Base-by-base conservation (phyloP, 2,797 vertebrate species). In the Girardinus metallicus region DNA sequence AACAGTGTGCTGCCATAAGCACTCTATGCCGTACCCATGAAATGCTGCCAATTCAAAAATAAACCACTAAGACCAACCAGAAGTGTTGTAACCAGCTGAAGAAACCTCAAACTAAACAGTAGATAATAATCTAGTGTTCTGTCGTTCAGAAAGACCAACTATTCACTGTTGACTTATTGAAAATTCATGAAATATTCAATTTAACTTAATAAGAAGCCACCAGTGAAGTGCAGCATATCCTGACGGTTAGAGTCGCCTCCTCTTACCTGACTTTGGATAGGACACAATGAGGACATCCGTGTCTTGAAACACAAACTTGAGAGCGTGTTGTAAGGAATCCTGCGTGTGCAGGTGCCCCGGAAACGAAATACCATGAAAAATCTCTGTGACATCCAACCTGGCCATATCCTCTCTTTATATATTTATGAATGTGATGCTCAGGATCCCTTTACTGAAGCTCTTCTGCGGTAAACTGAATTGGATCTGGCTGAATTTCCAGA, bases 231-330 rank as follows among this genome's bases (percentile, higher is more conserved):
- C 11, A 0, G 47, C 29, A 29, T 11, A 57, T 34, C 4, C 0
- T 36, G 3, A 75, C 36, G 12, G 51, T 21, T 43, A 49, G 26
- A 47, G 15, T 80, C 2, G 0, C 73, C 12, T 77, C 34, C 66
- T 75, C 93, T 95, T 94, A 97, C 97, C 97, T 89, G 97, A 98
- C 88, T 97, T 98, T 79, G 97, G 97, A 82, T 96, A 98, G 12
- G 96, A 95, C 78, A 89, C 96, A 3, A 98, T 96, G 34, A 98
- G 62, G 21, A 95, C 89, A 23, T 98, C 97, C 0, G 89, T 94
- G 85, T 96, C 93, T 46, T 88, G 84, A 90, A 98, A 98, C 7
- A 81, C 73, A 86, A 97, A 98, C 31, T 86, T 26, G 29, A 90
- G 9, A 29, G 97, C 97, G 0, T 82, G 88, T 46, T 76, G n/a